Evolutionary conservation across 35 echinoderm and acorn worm genomes (phyloP), one percentile per base, ranked within the genome.

Genomic region (Lytechinus variegatus): DNA sequence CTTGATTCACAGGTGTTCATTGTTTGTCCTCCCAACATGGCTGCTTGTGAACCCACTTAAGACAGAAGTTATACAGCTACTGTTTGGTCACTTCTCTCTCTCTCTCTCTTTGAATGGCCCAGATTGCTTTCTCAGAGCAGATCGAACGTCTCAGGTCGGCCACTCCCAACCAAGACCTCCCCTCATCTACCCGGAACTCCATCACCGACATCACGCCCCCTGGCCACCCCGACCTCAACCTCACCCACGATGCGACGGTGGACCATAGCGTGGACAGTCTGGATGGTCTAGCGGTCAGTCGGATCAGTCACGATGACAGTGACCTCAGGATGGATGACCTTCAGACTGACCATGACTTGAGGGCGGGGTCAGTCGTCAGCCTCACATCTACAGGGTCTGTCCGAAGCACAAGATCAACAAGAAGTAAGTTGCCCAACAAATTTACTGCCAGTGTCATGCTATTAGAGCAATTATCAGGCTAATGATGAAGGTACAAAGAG

Each of bases 291-390:
- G 72, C 27, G 9, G 94, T 71, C 57, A 52, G 58, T 86, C 94
- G 27, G 9, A 9, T 19, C 58, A 61, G 61, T 14, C 24, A 55
- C 9, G 91, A 96, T 28, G 91, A 94, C 33, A 96, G 97, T 89
- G 95, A 96, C 86, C 95, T 97, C 54, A 91, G 71, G 56, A 54
- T 97, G 52, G 97, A 96, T 29, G 97, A 97, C 87, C 94, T 97
- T 5, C 92, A 95, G 12, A 94, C 53, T 54, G 27, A 27, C 27
- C 61, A 79, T 13, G 61, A 29, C 86, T 79, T 95, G 53, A 89
- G 87, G 28, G 28, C 96, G 14, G 91, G 94, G 16, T 96, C 97
- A 6, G 92, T 88, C 52, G 89, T 27, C 9, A 97, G 97, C 52
- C 52, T 97, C 9, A 92, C 90, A 0, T 97, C 91, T 9, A 71